Base-by-base conservation (phyloP, 1,140 invertebrate genomes). In the Neocloeon triangulifer region DNA sequence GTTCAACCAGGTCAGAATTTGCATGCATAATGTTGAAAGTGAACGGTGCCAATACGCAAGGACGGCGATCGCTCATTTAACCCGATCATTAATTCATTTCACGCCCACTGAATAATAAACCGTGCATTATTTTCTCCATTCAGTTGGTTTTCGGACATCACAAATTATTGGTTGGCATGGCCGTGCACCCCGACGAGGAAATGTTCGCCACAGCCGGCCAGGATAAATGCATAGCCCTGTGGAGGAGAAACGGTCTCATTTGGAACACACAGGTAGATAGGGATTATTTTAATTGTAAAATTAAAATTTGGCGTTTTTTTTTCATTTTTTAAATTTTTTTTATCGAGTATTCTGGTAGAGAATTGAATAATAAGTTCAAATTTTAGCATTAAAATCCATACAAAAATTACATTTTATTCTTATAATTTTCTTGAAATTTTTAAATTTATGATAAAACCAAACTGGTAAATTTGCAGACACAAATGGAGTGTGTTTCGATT, bases 201-300 rank as follows among this genome's bases (percentile, higher is more conserved):
- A 64, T 86, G 38, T 91, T 92, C 49, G 76, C 86, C 5, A 92
- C 86, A 9, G 85, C 82, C 19, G 85, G 82, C 1, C 75, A 86
- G 39, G 89, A 96, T 52, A 85, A 82, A 48, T 73, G 78, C 41
- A 77, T 91, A 23, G 80, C 79, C 10, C 60, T 86, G 6, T 92
- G 85, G 85, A 69, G 77, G 26, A 69, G 73, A 32, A 79, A 82
- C 46, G 79, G 77, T 52, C 55, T 88, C 1, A 56, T 84, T 14
- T 91, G 85, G 77, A 78, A 69, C 29, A 73, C 74, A n/a, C 75
- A 85, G 59, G 80, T 85, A 45, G 40, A 42, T 25, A 3, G n/a
- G 4, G 14, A n/a, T n/a, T n/a, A n/a, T n/a, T n/a, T n/a, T n/a
- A n/a, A n/a, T n/a, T n/a, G n/a, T n/a, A 20, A 18, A 15, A 23